Percentiles rank a stretch among this genome's conserved stretches.
phyloP scores from a whole-genome alignment of 2,113 vertebrate species.

The Parotia lawesii region DNA sequence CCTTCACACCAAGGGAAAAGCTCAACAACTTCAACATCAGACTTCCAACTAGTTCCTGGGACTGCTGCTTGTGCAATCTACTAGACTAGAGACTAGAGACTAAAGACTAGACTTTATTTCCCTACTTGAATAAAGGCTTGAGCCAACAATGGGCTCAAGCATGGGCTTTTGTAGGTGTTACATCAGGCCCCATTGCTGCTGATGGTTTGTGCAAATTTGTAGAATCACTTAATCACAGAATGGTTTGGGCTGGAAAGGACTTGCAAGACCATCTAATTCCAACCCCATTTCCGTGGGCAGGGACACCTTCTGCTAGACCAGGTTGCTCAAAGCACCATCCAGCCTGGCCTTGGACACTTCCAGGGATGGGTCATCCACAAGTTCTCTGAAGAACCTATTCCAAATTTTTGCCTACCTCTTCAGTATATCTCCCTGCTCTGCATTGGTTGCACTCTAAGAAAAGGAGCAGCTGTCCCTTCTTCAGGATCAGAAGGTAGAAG shows the following conservation, averaged over 20 bases:
- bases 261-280: neutral
- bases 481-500: neutral
- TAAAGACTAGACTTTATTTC: neutral
- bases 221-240: neutral
- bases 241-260: neutral
- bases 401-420: neutral
- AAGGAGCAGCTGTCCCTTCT: neutral
- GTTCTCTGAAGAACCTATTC: neutral
- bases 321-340: neutral
- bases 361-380: neutral
- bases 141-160: neutral
- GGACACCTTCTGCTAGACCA: neutral
- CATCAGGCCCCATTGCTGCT: neutral
- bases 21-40: rapidly evolving
- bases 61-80: neutral
- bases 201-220: neutral
- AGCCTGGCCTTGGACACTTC: neutral
- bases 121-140: neutral
- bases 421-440: neutral
- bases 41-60: neutral
- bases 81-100: neutral
- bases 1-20: neutral
- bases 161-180: rapidly evolving
- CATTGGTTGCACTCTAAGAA: neutral
- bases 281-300: neutral